These are phyloP conservation scores for Marisa cornuarietis DNA, from an alignment of 1,140 invertebrate species.

Conservation along the genomic window DNA sequence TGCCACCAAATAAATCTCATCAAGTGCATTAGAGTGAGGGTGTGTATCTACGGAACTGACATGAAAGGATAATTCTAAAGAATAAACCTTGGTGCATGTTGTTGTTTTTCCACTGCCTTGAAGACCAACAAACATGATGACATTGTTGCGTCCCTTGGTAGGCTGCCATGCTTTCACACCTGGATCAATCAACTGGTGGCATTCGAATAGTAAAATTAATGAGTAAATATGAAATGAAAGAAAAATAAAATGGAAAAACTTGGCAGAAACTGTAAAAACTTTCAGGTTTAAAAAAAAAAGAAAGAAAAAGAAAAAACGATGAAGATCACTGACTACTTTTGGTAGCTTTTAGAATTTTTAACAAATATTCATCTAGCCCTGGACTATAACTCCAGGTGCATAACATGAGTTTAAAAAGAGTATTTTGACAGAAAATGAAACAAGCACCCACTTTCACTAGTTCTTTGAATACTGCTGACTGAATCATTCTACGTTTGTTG, in stretches of 20 bases:
- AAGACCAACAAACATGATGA: slow-evolving; percentile 99
- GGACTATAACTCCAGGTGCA: too few species aligned
- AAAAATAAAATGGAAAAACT: background rate
- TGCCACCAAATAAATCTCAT: background rate
- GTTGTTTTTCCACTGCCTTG: slow-evolving; percentile 99
- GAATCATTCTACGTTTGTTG: slow-evolving; percentile 98
- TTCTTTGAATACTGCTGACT: slow-evolving; percentile 98
- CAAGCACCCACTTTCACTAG: slow-evolving; percentile 85
- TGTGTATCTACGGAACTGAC: background rate
- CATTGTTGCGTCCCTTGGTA: slow-evolving; percentile 92
- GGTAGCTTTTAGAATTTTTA: too few species aligned
- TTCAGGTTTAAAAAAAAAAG: background rate
- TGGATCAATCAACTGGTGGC: slow-evolving; percentile 90
- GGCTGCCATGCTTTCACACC: slow-evolving; percentile 97
- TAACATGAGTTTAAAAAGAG: background rate
- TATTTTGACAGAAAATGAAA: background rate
- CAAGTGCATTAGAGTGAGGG: too few species aligned
- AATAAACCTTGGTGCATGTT: slow-evolving; percentile 90
- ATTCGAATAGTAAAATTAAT: slow-evolving; percentile 17
- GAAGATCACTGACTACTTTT: too few species aligned
- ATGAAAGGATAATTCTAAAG: background rate
- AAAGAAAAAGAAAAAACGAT: background rate
- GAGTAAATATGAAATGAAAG: background rate
- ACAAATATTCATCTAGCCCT: too few species aligned
- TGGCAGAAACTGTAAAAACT: background rate